Base-by-base conservation (phyloP, 1,140 invertebrate species). In the Drosophila erecta region DNA sequence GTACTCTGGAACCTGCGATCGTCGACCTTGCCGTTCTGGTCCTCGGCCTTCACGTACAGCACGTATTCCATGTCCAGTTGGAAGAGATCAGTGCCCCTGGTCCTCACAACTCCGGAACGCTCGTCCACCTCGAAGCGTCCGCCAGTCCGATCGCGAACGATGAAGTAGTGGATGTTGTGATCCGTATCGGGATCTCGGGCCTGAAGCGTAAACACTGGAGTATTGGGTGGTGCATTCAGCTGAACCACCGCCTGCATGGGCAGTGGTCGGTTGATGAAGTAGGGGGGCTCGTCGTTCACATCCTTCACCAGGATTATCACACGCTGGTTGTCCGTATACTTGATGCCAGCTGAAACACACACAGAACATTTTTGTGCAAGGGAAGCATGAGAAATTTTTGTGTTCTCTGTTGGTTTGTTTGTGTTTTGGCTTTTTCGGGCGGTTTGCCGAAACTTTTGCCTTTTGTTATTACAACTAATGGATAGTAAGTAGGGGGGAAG, bases 181-280 rank as follows among this genome's bases (percentile, higher is more conserved):
- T 98, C 97, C 0, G 97, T 98, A 91, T 98, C 97, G 1, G 97
- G 97, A 93, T 98, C 97, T 70, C 97, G 93, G n/a, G 97, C 98
- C 93, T 98, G 97, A 4, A 98, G 94, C 3, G 97, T 98, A 91
- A 98, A 98, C 0, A 98, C 97, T n/a, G 97, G 97, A 0, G 97
- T 98, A 92, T 98, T 98, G 24, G 97, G 96, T 4, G 97, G 96
- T 14, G 98, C 97, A 89, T 99, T 99, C 15, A 98, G 94, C 90
- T 98, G 97, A 0, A 99, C 97, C 54, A 98, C 97, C 4, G 98
- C 97, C 93, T 98, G 97, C 97, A 98, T 98, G n/a, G 97, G 97
- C 64, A 98, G 93, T 0, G 98, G 97, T 3, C 96, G 94, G 93
- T 98, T 99, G 93, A 98, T 98, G 93, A 99, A 98, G 92, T 98